Conservation (phyloP, 1,140 invertebrate species). For the Drosophila orena region DNA sequence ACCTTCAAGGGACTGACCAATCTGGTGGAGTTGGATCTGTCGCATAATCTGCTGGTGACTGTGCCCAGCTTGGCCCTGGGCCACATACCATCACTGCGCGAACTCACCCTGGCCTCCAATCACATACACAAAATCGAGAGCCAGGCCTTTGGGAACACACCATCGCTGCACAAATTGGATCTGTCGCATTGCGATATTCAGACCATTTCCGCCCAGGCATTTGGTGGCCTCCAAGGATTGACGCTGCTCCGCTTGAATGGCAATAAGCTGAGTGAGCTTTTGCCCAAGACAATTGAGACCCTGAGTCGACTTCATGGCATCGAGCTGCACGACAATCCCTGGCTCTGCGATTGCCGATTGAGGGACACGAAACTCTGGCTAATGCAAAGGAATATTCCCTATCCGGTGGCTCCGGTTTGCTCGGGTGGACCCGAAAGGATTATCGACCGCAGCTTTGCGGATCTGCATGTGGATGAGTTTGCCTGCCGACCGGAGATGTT, state of each 20-base stretch:
- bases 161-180: slow-evolving; percentile 93
- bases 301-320: slow-evolving; percentile 91
- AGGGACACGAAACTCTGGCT: slow-evolving; percentile 94
- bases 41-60: slow-evolving; percentile 91
- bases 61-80: slow-evolving; percentile 92
- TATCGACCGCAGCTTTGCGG: slow-evolving; percentile 89
- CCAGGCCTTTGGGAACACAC: slow-evolving; percentile 90
- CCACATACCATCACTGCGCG: slow-evolving; percentile 91
- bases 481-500: slow-evolving; percentile 94
- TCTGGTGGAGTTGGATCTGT: slow-evolving; percentile 94
- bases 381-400: slow-evolving; percentile 92
- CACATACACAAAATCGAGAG: slow-evolving; percentile 92
- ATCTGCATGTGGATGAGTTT: slow-evolving; percentile 92
- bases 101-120: slow-evolving; percentile 92
- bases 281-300: slow-evolving; percentile 90
- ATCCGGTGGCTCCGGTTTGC: slow-evolving; percentile 91
- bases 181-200: slow-evolving; percentile 92
- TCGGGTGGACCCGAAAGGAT: slow-evolving; percentile 89
- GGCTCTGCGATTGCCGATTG: slow-evolving; percentile 95
- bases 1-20: slow-evolving; percentile 94
- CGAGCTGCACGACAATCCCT: slow-evolving; percentile 95
- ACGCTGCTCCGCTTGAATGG: slow-evolving; percentile 93
- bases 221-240: slow-evolving; percentile 91
- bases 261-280: slow-evolving; percentile 91
- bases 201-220: slow-evolving; percentile 90